Evolutionary conservation across 2,113 vertebrate genomes (phyloP).

Genomic region (Apodemus sylvaticus): DNA sequence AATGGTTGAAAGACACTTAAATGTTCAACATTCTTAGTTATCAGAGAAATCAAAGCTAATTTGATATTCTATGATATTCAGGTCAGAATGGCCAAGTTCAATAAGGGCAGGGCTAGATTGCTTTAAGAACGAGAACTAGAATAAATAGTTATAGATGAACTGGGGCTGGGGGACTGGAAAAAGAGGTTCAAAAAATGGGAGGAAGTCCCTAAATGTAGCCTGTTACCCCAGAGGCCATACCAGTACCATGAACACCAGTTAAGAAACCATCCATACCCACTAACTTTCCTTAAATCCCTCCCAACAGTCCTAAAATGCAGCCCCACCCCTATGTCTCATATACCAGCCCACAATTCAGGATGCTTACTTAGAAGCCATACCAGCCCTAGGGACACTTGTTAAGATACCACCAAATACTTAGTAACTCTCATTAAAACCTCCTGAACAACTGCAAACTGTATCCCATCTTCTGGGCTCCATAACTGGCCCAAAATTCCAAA

Average conservation of each 20-base stretch:
- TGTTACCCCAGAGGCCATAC: background rate
- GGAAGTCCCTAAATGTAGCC: background rate
- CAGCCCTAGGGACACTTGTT: background rate
- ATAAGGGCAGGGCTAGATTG: rapidly evolving
- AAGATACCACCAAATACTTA: background rate
- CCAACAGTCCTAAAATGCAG: background rate
- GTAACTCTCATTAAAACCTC: background rate
- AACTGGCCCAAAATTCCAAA: background rate
- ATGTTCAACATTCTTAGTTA: background rate
- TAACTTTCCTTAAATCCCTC: background rate
- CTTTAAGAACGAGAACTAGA: background rate
- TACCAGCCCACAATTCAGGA: background rate
- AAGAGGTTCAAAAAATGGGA: background rate
- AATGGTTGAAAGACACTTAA: background rate
- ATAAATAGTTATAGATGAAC: background rate
- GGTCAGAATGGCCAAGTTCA: background rate
- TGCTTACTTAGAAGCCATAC: background rate
- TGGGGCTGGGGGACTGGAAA: background rate
- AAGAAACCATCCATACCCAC: background rate
- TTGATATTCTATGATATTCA: background rate
- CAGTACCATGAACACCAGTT: background rate
- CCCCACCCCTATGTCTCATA: background rate
- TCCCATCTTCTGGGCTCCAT: background rate
- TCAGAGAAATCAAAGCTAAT: background rate
- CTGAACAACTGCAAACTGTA: background rate